A percentile compares a stretch with the other conserved stretches of the same genome.
These are phyloP conservation scores for Orchesellides sinensis DNA, from an alignment of 2,888 invertebrate genomes.

Conservation along the genomic window DNA sequence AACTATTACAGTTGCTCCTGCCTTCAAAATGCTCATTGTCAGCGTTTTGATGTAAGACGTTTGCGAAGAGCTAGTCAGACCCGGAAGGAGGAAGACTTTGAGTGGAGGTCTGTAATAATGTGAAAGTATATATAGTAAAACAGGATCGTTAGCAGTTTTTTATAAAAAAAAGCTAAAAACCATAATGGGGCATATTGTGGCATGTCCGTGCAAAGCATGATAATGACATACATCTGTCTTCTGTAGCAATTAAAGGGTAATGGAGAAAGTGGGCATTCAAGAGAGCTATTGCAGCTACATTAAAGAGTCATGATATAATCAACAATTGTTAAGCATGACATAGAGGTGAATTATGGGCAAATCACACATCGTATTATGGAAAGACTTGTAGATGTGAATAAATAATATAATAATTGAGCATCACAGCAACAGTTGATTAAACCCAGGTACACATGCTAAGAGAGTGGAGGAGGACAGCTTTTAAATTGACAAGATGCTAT, in stretches of 20 bases:
- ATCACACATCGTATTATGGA: not conserved
- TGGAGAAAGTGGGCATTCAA: too few relatives aligned
- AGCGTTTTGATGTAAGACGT: slow-evolving; percentile 89
- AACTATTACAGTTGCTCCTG: slow-evolving; percentile 83
- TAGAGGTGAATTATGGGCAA: not conserved
- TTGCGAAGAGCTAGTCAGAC: slow-evolving; percentile 86
- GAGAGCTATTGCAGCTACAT: too few relatives aligned
- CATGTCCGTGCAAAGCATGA: too few relatives aligned
- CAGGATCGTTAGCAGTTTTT: not conserved
- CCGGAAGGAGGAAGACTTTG: slow-evolving; percentile 86
- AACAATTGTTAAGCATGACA: not conserved
- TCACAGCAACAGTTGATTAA: not conserved
- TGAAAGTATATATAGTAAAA: not conserved
- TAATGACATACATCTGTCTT: too few relatives aligned
- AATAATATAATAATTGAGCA: not conserved
- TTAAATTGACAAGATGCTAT: not conserved
- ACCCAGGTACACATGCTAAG: not conserved
- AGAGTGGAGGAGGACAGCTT: not conserved
- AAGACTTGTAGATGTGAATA: slow-evolving; percentile 9
- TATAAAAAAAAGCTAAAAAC: not conserved
- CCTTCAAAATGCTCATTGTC: slow-evolving; percentile 79
- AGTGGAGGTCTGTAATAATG: slow-evolving; percentile 76
- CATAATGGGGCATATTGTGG: not conserved
- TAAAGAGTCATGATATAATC: too few relatives aligned
- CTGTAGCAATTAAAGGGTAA: not conserved